Base-by-base conservation (phyloP, 1,140 invertebrate genomes). In the Pseudomyrmex cubaensis region DNA sequence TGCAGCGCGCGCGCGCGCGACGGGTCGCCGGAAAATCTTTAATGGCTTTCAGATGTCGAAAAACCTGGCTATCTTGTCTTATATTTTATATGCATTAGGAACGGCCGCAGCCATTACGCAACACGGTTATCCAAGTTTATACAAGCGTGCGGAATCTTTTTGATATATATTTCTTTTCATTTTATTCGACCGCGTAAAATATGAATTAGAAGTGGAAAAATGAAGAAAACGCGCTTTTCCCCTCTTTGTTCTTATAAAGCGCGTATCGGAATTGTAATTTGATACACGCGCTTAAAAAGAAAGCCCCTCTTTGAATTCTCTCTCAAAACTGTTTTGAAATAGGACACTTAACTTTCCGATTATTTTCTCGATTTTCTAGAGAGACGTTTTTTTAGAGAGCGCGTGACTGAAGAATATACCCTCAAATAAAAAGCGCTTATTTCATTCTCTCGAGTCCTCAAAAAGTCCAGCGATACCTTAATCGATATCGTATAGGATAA, bases 51-150 rank as follows among this genome's bases (percentile, higher is more conserved):
- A 72, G 76, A 72, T 80, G 66, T 59, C 44, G 66, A 59, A 59
- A 35, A 80, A 48, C 56, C 54, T 20, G 25, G 15, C 54, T 20
- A 78, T 70, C 66, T 9, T 17, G 74, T 46, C 50, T 12, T 46
- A 35, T 72, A 80, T 80, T 70, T 80, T 80, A 72, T 80, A 72
- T 22, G 54, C 66, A 72, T 80, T 72, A 72, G 76, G 12, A 70
- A 0, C 50, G 8, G 44, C 2, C 64, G 46, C 64, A n/a, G 50
- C 70, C 61, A 35, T 48, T 12, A 12, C 48, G 20, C 13, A 15
- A 25, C 9, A 5, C 50, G 59, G 25, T 0, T 25, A 76, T 76
- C 10, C 50, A 52, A 20, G 17, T 64, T n/a, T n/a, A 10, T 46
- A 44, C 35, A n/a, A 17, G 17, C n/a, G 35, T 44, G 17, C 35